These are phyloP conservation scores for Chrysolina americana DNA, from an alignment of 2,888 invertebrate genomes.

Conservation along the genomic window DNA sequence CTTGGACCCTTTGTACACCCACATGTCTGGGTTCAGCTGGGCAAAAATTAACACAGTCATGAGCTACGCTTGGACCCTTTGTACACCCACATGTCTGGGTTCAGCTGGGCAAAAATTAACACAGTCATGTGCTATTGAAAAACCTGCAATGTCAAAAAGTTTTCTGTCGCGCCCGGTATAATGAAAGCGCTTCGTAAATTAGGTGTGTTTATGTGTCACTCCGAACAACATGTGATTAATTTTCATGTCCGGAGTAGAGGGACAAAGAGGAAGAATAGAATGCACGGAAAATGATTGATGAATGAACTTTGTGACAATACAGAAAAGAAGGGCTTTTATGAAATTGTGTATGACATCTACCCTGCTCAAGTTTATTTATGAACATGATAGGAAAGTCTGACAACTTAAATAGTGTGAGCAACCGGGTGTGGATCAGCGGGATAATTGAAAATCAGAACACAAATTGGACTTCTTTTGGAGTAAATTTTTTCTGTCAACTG, in stretches of 20 bases:
- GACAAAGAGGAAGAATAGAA: constrained; percentile 9
- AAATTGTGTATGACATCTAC: constrained; percentile 15
- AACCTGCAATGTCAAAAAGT: not conserved
- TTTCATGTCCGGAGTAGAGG: not conserved
- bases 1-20: too few species aligned
- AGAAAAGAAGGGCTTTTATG: constrained; percentile 26
- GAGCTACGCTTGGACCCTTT: too few species aligned
- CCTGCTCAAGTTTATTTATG: constrained; percentile 21
- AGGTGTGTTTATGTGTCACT: constrained; percentile 16
- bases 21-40: too few species aligned
- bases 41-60: too few species aligned
- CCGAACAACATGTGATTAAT: constrained; percentile 14
- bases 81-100: too few species aligned
- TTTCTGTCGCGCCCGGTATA: not conserved
- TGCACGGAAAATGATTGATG: constrained; percentile 24
- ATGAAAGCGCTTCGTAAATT: not conserved
- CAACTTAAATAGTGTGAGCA: not conserved
- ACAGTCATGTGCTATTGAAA: too few species aligned
- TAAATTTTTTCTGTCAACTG: too few species aligned
- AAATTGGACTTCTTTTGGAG: too few species aligned
- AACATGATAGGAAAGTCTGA: not conserved
- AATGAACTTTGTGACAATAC: constrained; percentile 23
- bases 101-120: too few species aligned
- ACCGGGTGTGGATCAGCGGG: not conserved
- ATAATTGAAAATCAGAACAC: not conserved